Evolutionary conservation across 2,888 invertebrate genomes (phyloP), one percentile per base, ranked within the genome.

Genomic region (Diploptera punctata): DNA sequence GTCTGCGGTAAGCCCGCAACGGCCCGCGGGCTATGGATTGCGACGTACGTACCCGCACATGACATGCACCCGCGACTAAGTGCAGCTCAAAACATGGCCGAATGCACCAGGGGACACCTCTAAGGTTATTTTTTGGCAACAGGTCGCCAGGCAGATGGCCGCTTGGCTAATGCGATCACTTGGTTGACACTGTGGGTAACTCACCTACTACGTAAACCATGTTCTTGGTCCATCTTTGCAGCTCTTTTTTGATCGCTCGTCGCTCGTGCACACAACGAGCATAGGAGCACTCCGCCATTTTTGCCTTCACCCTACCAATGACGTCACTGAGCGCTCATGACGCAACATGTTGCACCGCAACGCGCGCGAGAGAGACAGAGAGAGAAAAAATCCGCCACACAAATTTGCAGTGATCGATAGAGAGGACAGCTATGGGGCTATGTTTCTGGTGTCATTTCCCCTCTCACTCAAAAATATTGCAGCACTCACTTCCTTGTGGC

Each of bases 201-300:
- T 93, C 83, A 94, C 94, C 94, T 81, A 93, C 91, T 86, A 94
- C 92, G 84, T 92, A 92, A 84, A 94, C 92, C 93, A 94, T 93
- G 88, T 93, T 93, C 87, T 93, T 94, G 84, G 93, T 93, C 93
- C 93, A 94, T 87, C 92, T 91, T 88, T 93, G 91, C 81, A 94
- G 88, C 85, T 94, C 93, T 85, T 93, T 90, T 84, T 93, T 92
- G 85, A 94, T 93, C 82, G 92, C 90, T 86, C 93, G 91, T 81
- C 93, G 91, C 90, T 94, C 93, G 87, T 93, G 93, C 84, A 93
- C 90, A 87, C 94, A 94, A 85, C 93, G 91, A 84, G 91, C 91
- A 88, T 93, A 93, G 81, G 93, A 93, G 87, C 94, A 94, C 87
- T 94, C 93, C 89, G 94, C 93, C 94, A 94, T 94, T 87, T 89